Evolutionary conservation across 2,888 invertebrate species (phyloP).

Genomic region (Oscheius myriophilus): DNA sequence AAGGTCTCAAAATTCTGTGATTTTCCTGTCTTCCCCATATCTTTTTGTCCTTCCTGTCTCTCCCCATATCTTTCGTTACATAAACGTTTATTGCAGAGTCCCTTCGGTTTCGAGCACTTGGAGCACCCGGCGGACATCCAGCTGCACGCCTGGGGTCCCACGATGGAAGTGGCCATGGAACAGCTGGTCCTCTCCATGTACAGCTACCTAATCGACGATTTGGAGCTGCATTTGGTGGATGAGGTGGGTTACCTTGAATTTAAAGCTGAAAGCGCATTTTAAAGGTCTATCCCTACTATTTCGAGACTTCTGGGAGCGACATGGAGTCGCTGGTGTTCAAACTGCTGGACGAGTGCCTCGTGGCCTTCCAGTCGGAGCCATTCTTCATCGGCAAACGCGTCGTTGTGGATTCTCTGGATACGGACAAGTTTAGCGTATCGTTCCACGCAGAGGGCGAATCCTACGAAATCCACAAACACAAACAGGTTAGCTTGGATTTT

Average conservation of each 20-base stretch:
- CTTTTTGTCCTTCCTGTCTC: no score
- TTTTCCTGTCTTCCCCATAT: no score
- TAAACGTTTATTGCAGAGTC: no score
- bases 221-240: slow-evolving; percentile 1
- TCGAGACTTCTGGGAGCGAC: slow-evolving; percentile 89
- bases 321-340: slow-evolving; percentile 87
- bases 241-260: slow-evolving; percentile 1
- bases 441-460: slow-evolving; percentile 80
- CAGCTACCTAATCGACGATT: slow-evolving; percentile 85
- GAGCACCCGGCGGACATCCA: slow-evolving; percentile 99
- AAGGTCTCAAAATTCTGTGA: no score
- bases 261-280: background rate
- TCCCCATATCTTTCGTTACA: no score
- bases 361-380: slow-evolving; percentile 82
- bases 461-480: slow-evolving; percentile 83
- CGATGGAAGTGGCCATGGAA: slow-evolving; percentile 74
- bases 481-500: slow-evolving; percentile 15
- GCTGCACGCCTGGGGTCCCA: slow-evolving; percentile 92
- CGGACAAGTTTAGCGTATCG: slow-evolving; percentile 10
- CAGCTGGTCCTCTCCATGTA: slow-evolving; percentile 80
- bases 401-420: slow-evolving; percentile 37
- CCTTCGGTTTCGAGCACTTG: slow-evolving; percentile 73
- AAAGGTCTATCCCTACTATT: slow-evolving; percentile 78
- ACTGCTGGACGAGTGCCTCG: slow-evolving; percentile 92
- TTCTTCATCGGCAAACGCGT: slow-evolving; percentile 65